These are phyloP conservation scores for Amia ocellicauda DNA, from an alignment of 2,113 vertebrate species.

Conservation along the genomic window DNA sequence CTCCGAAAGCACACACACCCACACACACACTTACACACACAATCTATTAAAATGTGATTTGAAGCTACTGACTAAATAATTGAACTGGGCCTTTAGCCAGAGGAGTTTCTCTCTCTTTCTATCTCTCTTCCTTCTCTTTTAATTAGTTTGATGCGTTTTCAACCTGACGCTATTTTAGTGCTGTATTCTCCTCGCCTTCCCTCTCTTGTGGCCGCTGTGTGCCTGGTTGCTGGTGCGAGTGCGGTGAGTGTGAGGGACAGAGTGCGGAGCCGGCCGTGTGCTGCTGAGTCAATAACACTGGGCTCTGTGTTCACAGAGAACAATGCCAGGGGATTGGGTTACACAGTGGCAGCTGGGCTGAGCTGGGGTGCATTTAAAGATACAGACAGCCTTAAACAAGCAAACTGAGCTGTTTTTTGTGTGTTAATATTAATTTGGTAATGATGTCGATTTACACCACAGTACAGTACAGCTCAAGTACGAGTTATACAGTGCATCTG, in stretches of 20 bases:
- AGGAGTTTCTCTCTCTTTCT: background rate
- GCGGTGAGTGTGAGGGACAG: constrained; percentile 8
- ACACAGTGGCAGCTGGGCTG: constrained; percentile 37
- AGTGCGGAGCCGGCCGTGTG: background rate
- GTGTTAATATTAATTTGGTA: no score
- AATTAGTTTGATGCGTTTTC: no score
- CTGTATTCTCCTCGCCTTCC: background rate
- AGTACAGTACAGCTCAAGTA: no score
- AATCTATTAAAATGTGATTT: no score
- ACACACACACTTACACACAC: no score
- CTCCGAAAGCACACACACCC: no score
- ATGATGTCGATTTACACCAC: no score
- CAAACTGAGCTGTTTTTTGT: no score
- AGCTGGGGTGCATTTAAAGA: constrained; percentile 10
- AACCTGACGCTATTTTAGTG: no score
- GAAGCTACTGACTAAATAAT: no score
- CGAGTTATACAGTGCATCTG: no score
- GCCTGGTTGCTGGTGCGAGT: constrained; percentile 5
- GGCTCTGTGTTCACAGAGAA: constrained; percentile 38
- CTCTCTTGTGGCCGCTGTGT: background rate
- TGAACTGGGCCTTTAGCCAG: no score
- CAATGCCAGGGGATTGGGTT: constrained; percentile 33
- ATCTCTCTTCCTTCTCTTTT: background rate
- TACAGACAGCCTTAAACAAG: background rate
- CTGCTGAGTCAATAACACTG: constrained; percentile 43